phyloP scores from a whole-genome alignment of 1,140 invertebrate species.

The Homarus americanus region DNA sequence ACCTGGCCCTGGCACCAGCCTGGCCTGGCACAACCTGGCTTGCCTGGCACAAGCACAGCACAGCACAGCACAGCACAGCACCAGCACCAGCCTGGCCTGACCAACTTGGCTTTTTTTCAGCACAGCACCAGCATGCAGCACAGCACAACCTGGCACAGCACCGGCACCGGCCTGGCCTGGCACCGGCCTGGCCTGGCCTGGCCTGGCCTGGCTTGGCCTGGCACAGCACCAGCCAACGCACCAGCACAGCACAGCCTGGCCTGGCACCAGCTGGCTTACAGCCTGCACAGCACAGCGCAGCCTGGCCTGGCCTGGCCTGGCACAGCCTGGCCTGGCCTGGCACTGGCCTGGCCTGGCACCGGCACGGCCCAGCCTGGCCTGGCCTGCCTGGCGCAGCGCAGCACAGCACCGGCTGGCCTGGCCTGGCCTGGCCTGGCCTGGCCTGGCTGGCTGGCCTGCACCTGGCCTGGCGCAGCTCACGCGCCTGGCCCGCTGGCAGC shows the following conservation, averaged over 20 bases:
- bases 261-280: conserved; percentile 45
- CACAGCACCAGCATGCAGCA: background rate
- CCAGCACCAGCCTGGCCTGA: conserved; percentile 17
- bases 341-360: background rate
- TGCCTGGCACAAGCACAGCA: background rate
- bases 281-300: conserved; percentile 56
- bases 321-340: conserved; percentile 59
- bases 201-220: conserved; percentile 16
- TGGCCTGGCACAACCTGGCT: conserved; percentile 26
- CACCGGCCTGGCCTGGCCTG: conserved; percentile 46
- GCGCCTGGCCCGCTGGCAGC: conserved; percentile 13
- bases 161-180: background rate
- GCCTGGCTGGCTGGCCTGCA: conserved; percentile 64
- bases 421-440: conserved; percentile 57
- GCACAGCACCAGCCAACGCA: conserved; percentile 36
- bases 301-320: conserved; percentile 44
- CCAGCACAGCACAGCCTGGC: conserved; percentile 41
- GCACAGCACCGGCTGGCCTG: conserved; percentile 41
- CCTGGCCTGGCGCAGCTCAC: conserved; percentile 10
- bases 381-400: conserved; percentile 20
- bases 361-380: conserved; percentile 72
- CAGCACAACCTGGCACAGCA: background rate
- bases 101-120: background rate
- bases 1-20: conserved; percentile 26
- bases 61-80: background rate